Base-by-base conservation (phyloP, 2,888 invertebrate genomes). In the Cheilosia pagana region DNA sequence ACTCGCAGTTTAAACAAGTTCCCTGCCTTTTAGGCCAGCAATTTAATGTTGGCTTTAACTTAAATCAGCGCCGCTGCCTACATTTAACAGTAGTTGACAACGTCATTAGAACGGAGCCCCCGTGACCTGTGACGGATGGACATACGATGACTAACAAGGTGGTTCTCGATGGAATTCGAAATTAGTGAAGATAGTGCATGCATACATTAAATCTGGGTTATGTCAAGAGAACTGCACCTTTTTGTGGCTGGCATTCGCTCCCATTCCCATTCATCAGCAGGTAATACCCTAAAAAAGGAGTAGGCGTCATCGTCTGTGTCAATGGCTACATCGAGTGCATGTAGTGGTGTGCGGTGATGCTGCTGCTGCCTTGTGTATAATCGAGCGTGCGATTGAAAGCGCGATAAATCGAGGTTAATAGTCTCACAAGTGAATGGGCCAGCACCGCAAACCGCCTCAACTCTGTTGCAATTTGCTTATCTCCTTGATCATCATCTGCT, bases 391-490 rank as follows among this genome's bases (percentile, higher is more conserved):
- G 76, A 81, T 76, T 81, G 76, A 81, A 81, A 81, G 76, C 45
- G 70, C 81, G 76, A 81, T 81, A 81, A 81, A 81, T 76, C 76
- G 76, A 70, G 76, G 81, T 81, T 81, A 76, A 81, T 81, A 71
- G 76, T 76, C 68, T 59, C 57, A 41, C 57, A 59, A 71, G 63
- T 81, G 81, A 81, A 81, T 81, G 57, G 76, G 70, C 52, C 81
- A 65, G 63, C 63, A 75, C 75, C 67, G 23, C 59, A 81, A 53
- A 59, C 70, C 19, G 72, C 59, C 65, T 53, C 60, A 74, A 62
- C 67, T 62, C 50, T 59, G 81, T 70, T 81, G 81, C 70, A 81
- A 71, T 76, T 81, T 76, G 39, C 70, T 76, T 81, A 81, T 81
- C 81, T 76, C 59, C 76, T 35, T 48, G 74, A 74, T 75, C 62